A percentile compares a stretch with the other conserved stretches of the same genome.
phyloP scores from a whole-genome alignment of 37 sponge, comb jelly and placozoan genomes.

The Chondrilla cf. caribensis region DNA sequence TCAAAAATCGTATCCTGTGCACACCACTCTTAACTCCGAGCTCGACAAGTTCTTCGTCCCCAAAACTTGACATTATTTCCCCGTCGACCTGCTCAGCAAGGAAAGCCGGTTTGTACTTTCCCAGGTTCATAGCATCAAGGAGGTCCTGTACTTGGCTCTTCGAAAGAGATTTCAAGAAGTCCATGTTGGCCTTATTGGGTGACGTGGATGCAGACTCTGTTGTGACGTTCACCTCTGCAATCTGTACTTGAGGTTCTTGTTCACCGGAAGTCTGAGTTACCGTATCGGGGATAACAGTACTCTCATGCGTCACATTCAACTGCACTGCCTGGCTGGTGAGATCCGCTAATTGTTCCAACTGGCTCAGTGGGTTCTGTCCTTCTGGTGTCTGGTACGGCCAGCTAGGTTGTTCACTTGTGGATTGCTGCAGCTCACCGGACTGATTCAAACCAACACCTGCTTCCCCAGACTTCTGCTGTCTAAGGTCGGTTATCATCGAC shows the following conservation, averaged over 20 bases:
- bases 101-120: not conserved
- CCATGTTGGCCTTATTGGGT: conserved; percentile 4
- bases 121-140: conserved; percentile 10
- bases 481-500: not conserved
- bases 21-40: conserved; percentile 12
- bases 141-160: conserved; percentile 4
- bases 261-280: not conserved
- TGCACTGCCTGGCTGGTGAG: conserved; percentile 23
- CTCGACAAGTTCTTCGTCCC: not conserved
- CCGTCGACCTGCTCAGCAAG: conserved; percentile 5
- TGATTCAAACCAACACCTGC: not conserved
- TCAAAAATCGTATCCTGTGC: conserved; percentile 20
- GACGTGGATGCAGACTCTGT: not conserved
- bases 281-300: not conserved
- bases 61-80: conserved; percentile 8
- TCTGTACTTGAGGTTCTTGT: not conserved
- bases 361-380: not conserved
- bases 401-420: not conserved
- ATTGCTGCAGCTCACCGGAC: not conserved
- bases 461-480: not conserved
- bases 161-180: not conserved
- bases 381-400: conserved; percentile 12
- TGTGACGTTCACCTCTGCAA: not conserved
- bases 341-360: conserved; percentile 4
- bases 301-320: not conserved